Percentiles rank a stretch among this genome's conserved stretches.
Evolutionary conservation across 2,888 invertebrate species (phyloP).

Genomic region (Capitulum mitella): DNA sequence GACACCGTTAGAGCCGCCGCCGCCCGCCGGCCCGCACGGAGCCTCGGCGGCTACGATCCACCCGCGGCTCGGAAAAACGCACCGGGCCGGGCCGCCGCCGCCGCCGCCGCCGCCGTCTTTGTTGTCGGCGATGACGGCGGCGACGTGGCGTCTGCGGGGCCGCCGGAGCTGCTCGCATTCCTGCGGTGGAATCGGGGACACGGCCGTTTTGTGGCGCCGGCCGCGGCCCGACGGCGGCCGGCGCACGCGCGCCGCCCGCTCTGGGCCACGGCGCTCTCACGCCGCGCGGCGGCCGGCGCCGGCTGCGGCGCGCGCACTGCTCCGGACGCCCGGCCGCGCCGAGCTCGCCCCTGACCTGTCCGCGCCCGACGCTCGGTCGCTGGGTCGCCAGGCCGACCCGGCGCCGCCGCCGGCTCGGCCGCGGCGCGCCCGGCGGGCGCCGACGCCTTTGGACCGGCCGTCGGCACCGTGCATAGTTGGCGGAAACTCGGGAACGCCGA

Average conservation of each 20-base stretch:
- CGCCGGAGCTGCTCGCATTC: neutral
- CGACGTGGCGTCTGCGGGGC: neutral
- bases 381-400: too few relatives aligned
- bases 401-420: too few relatives aligned
- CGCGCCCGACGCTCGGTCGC: neutral
- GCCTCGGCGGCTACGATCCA: too few relatives aligned
- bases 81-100: too few relatives aligned
- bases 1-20: conserved; percentile 12
- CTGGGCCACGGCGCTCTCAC: too few relatives aligned
- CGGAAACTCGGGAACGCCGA: neutral
- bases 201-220: neutral
- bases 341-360: too few relatives aligned
- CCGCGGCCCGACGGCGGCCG: too few relatives aligned
- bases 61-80: too few relatives aligned
- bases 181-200: conserved; percentile 1
- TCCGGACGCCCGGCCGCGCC: neutral
- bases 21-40: neutral
- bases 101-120: conserved; percentile 25
- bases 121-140: conserved; percentile 16
- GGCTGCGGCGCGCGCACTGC: neutral
- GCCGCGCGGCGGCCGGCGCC: neutral
- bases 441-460: too few relatives aligned
- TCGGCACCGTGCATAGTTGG: neutral
- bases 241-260: too few relatives aligned
- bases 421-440: neutral